Evolutionary conservation across 2,888 invertebrate species (phyloP).

Genomic region (Dynastes grantii): DNA sequence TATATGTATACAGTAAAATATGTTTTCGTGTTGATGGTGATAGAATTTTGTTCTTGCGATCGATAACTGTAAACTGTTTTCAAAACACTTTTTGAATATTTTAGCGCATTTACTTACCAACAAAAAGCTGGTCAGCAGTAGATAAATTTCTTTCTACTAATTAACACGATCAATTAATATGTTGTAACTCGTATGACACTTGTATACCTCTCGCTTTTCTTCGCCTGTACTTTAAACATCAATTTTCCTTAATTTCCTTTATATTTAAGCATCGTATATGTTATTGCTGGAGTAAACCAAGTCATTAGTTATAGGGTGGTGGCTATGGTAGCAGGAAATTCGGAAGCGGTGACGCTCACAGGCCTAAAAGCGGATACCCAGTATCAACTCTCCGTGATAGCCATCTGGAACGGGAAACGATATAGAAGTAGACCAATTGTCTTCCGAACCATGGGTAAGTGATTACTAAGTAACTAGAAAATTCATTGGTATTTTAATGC

Average conservation of each 20-base stretch:
- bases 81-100: too few species aligned
- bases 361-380: conserved; percentile 89
- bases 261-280: conserved; percentile 32
- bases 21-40: too few species aligned
- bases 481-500: not conserved
- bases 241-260: conserved; percentile 24
- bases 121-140: too few species aligned
- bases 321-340: conserved; percentile 91
- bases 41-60: too few species aligned
- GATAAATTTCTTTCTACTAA: too few species aligned
- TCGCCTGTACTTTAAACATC: not conserved
- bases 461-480: conserved; percentile 1
- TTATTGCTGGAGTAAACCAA: conserved; percentile 64
- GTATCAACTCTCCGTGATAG: conserved; percentile 90
- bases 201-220: not conserved
- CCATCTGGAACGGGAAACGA: conserved; percentile 87
- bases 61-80: too few species aligned
- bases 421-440: conserved; percentile 90
- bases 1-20: too few species aligned
- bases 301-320: conserved; percentile 94
- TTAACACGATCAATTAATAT: too few species aligned
- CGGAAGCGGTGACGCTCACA: conserved; percentile 87
- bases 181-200: too few species aligned
- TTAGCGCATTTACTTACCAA: too few species aligned
- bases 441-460: conserved; percentile 89